Percentiles rank a stretch among this genome's conserved stretches.
These are phyloP conservation scores for Tetheella fluctuosa DNA, from an alignment of 2,888 invertebrate species.

Conservation along the genomic window DNA sequence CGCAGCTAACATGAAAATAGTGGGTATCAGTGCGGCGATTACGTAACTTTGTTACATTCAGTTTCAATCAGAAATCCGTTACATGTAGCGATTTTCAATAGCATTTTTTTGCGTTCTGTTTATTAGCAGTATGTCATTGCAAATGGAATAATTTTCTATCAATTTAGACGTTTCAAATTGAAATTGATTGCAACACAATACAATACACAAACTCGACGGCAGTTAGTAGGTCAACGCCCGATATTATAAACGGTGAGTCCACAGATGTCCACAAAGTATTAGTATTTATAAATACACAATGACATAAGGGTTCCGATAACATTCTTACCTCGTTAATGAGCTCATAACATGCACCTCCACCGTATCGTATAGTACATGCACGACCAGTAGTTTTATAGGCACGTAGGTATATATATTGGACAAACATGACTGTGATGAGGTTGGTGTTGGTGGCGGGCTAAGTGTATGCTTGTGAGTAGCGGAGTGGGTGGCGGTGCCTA, in stretches of 20 bases:
- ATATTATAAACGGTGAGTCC: conserved; percentile 35
- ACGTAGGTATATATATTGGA: conserved; percentile 36
- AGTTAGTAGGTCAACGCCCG: conserved; percentile 20
- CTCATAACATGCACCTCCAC: conserved; percentile 71
- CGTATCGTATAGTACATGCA: conserved; percentile 70
- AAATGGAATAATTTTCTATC: too few relatives aligned
- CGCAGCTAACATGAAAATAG: too few relatives aligned
- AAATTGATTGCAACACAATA: too few relatives aligned
- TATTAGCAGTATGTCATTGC: too few relatives aligned
- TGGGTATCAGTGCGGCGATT: too few relatives aligned
- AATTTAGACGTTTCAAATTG: too few relatives aligned
- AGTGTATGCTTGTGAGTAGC: conserved; percentile 29
- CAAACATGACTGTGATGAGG: conserved; percentile 34
- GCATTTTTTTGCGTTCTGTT: too few relatives aligned
- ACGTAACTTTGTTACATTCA: too few relatives aligned
- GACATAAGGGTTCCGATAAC: conserved; percentile 37
- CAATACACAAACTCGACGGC: too few relatives aligned
- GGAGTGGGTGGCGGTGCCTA: conserved; percentile 82
- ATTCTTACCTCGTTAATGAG: conserved; percentile 70
- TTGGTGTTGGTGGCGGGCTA: background rate
- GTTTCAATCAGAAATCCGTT: too few relatives aligned
- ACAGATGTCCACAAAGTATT: conserved; percentile 25
- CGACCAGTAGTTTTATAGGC: conserved; percentile 48
- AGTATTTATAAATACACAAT: conserved; percentile 48
- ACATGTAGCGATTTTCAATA: too few relatives aligned